Base-by-base conservation (phyloP, 2,888 invertebrate species). In the Neoaliturus tenellus region DNA sequence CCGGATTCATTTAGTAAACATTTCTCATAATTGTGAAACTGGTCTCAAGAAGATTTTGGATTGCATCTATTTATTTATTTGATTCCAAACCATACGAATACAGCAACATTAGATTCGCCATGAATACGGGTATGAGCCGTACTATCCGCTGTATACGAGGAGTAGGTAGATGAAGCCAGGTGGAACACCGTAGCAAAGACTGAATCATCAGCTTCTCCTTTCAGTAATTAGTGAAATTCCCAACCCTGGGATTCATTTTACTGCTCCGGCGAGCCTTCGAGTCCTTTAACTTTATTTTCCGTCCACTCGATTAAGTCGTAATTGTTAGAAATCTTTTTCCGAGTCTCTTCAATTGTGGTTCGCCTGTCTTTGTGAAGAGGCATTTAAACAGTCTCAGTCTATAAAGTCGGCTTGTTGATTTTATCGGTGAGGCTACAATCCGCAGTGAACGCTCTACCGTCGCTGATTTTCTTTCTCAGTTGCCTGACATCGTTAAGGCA, bases 291-390 rank as follows among this genome's bases (percentile, higher is more conserved):
- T 75, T 44, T 75, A 75, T 48, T 75, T 75, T 75, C 10, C 39
- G 41, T 28, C 44, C 75, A 41, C 75, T 44, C 44, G 75, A 75
- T 75, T 75, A 44, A 75, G 48, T 23, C 75, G 39, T 44, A 39
- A 69, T 39, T 28, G 41, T 39, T 48, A 75, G 75, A 75, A 75
- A 44, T 75, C 75, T 44, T 75, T 35, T 75, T 75, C 35, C 28
- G 14, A 75, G 39, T 12, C 75, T 35, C 28, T 75, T 75, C 44
- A 75, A 62, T 69, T 69, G 69, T 69, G 69, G 35, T 39, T 69
- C 69, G n/a, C 20, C 69, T 8, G 69, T 69, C 69, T 69, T 69
- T 69, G 69, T 69, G 33, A 69, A 69, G 62, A 62, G 62, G 62
- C 62, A 62, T 62, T 62, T 62, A 62, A 62, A 62, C 62, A 62